These are phyloP conservation scores for Ips nitidus DNA, from an alignment of 1,140 invertebrate genomes.

Conservation along the genomic window DNA sequence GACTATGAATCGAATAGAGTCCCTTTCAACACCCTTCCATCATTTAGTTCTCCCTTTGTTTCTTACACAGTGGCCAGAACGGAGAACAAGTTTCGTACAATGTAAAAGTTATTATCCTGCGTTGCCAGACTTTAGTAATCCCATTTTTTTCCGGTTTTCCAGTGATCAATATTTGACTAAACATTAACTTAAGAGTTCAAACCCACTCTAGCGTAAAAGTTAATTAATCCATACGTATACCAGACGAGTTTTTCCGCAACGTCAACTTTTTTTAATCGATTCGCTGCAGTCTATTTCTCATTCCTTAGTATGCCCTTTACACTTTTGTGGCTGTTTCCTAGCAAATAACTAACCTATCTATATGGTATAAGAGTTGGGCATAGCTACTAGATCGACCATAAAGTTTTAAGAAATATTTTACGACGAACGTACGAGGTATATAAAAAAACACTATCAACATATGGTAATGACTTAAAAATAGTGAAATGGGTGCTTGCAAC, in stretches of 20 bases:
- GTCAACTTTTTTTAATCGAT: no score
- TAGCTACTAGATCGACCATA: no score
- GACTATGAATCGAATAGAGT: constrained; percentile 15
- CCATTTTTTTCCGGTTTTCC: not conserved
- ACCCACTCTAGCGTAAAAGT: no score
- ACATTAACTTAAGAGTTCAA: no score
- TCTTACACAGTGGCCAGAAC: constrained; percentile 21
- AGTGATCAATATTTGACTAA: no score
- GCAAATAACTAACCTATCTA: no score
- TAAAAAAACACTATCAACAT: constrained; percentile 8
- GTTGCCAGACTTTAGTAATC: constrained; percentile 15
- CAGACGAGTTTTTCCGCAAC: no score
- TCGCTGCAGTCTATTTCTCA: no score
- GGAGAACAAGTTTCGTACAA: constrained; percentile 13
- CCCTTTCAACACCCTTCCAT: constrained; percentile 28
- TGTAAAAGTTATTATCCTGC: constrained; percentile 13
- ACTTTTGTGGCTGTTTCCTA: no score
- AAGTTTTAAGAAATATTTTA: not conserved
- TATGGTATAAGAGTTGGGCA: no score
- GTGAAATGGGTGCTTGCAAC: not conserved
- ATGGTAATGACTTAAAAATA: constrained; percentile 9
- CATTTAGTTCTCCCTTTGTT: constrained; percentile 28
- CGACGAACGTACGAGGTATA: not conserved
- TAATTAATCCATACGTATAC: no score
- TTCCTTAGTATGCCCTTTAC: no score